These are phyloP conservation scores for Hemibagrus wyckioides DNA, from an alignment of 2,113 vertebrate genomes.

Conservation along the genomic window DNA sequence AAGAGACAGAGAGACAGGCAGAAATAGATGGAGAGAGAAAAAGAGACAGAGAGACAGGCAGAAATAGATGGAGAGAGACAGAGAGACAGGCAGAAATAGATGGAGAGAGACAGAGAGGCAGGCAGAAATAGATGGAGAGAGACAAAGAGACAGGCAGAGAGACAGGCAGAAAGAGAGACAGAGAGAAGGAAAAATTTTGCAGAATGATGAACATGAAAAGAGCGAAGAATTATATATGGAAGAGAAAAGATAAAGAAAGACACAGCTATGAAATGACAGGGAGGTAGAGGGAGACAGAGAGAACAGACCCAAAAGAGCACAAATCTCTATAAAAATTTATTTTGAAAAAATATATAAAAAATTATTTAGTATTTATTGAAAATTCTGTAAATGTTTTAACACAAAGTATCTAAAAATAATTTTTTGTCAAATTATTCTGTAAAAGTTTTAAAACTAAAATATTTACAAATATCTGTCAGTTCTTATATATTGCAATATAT, in stretches of 20 bases:
- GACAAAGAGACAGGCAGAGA: not conserved
- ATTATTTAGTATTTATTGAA: not conserved
- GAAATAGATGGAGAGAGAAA: too few relatives aligned
- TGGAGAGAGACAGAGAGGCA: not conserved
- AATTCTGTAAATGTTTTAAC: not conserved
- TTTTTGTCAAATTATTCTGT: not conserved
- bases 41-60: too few relatives aligned
- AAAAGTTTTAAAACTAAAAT: not conserved
- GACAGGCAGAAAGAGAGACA: not conserved
- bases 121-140: not conserved
- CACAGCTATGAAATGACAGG: conserved; percentile 38
- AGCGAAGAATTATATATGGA: not conserved
- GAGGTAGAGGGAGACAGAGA: not conserved
- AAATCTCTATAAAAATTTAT: not conserved
- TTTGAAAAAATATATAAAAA: not conserved
- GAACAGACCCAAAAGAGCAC: not conserved
- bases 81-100: too few relatives aligned
- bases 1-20: too few relatives aligned
- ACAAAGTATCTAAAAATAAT: not conserved
- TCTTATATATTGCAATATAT: not conserved
- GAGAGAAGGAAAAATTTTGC: not conserved
- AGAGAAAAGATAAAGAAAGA: conserved; percentile 42
- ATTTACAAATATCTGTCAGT: not conserved
- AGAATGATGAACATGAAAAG: not conserved
- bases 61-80: too few relatives aligned